Evolutionary conservation across 1,140 invertebrate genomes (phyloP), one percentile per base, ranked within the genome.

Genomic region (Platyscapa corneri): DNA sequence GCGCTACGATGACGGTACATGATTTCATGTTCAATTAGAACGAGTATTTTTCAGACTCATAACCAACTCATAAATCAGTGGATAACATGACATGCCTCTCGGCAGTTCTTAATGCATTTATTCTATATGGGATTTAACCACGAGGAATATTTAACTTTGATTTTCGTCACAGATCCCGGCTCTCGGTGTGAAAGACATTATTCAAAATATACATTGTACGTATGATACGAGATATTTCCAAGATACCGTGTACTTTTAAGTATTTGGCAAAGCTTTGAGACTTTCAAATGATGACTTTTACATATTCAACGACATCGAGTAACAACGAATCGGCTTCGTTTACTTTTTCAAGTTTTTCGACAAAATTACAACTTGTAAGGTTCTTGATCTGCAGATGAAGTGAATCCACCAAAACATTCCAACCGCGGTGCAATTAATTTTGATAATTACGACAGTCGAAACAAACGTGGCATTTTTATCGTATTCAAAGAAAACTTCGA

Each of bases 1-100:
- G 34, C 18, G 14, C 30, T 70, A 37, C 16, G 67, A 70, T 70
- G 20, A n/a, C 37, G 37, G 20, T 14, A 37, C 70, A 18, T 34
- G 67, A 72, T 39, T 39, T 20, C 67, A 20, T 37, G 39, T 42
- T 74, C 70, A 74, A 74, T 74, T 74, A 74, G 37, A 74, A 42
- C 5, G 16, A 32, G n/a, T 39, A 42, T n/a, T 74, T 42, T 27
- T 34, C 70, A 42, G 27, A 74, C 23, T 42, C 18, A 42, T 18
- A 42, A 74, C 37, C 8, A 42, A 42, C 18, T 74, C 70, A 42
- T 74, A 74, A 74, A 74, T 74, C 70, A 74, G 39, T 42, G 30
- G 42, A 42, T 74, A 74, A 74, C 39, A n/a, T n/a, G 37, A 42
- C 70, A 12, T 12, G 23, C 7, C 70, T 39, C 39, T 74, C 3